Conservation (phyloP, 2,888 invertebrate species). For the Diaperis boleti region DNA sequence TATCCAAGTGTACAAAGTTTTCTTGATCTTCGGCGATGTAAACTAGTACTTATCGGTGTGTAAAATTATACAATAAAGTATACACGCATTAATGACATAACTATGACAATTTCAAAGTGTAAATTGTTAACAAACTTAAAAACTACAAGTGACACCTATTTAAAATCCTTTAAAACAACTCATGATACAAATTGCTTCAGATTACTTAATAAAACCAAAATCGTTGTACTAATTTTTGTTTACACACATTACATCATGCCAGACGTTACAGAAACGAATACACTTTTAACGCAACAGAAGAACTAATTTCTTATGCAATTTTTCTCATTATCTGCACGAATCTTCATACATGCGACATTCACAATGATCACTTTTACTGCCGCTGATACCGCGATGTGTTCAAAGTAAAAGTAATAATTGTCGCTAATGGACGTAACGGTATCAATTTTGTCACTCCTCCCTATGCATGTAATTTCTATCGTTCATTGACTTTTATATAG, state of each 20-base stretch:
- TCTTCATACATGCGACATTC: background rate
- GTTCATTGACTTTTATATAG: slow-evolving; percentile 27
- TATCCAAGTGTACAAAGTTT: no score
- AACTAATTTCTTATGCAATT: slow-evolving; percentile 3
- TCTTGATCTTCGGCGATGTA: no score
- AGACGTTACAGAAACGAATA: background rate
- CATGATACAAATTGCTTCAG: no score
- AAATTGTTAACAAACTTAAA: no score
- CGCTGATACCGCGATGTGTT: background rate
- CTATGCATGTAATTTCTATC: slow-evolving; percentile 12
- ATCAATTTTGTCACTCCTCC: slow-evolving; percentile 11
- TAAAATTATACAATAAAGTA: no score
- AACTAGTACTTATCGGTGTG: no score
- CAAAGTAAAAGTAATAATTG: slow-evolving; percentile 33
- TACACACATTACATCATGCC: background rate
- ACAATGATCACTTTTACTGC: slow-evolving; percentile 22
- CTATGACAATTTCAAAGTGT: no score
- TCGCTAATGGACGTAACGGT: slow-evolving; percentile 28
- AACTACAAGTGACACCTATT: no score
- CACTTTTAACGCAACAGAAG: background rate
- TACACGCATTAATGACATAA: no score
- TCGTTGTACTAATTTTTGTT: background rate
- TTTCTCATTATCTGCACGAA: slow-evolving; percentile 11
- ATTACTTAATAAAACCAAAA: no score
- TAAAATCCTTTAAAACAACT: no score